phyloP scores from a whole-genome alignment of 2,888 invertebrate species.

The Diaprepes abbreviatus region DNA sequence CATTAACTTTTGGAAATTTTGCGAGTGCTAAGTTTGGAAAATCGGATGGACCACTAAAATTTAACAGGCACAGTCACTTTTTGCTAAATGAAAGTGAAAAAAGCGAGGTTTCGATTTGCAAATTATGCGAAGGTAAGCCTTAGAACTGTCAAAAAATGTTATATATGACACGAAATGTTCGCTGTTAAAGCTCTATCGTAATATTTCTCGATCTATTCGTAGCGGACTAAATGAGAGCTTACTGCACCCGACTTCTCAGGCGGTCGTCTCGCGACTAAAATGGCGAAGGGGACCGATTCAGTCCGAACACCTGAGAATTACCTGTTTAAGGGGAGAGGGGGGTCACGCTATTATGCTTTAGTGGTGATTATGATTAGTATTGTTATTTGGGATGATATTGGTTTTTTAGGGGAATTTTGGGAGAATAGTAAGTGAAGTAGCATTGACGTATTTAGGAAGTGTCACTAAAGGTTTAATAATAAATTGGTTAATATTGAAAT shows the following conservation, averaged over 20 bases:
- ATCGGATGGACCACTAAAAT: conserved; percentile 18
- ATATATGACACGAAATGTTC: conserved; percentile 10
- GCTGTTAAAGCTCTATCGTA: conserved; percentile 18
- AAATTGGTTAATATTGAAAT: too few relatives aligned
- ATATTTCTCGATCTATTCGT: conserved; percentile 34
- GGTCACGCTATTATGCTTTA: conserved; percentile 36
- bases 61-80: conserved; percentile 23
- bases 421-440: not conserved
- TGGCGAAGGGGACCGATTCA: conserved; percentile 36
- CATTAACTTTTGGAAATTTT: conserved; percentile 29
- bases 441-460: too few relatives aligned
- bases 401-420: conserved; percentile 14
- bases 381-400: conserved; percentile 35
- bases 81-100: not conserved
- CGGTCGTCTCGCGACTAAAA: conserved; percentile 42
- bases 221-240: conserved; percentile 22
- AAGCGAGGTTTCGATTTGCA: not conserved
- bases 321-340: conserved; percentile 34
- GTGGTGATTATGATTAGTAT: conserved; percentile 42
- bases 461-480: too few relatives aligned
- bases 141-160: conserved; percentile 6
- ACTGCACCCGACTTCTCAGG: conserved; percentile 20
- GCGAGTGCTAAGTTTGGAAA: conserved; percentile 17
- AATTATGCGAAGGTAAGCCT: not conserved
- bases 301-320: conserved; percentile 46